Percentiles rank a stretch among this genome's conserved stretches.
Conservation (phyloP, 2,888 invertebrate species). For the Tachystola acroxantha region DNA sequence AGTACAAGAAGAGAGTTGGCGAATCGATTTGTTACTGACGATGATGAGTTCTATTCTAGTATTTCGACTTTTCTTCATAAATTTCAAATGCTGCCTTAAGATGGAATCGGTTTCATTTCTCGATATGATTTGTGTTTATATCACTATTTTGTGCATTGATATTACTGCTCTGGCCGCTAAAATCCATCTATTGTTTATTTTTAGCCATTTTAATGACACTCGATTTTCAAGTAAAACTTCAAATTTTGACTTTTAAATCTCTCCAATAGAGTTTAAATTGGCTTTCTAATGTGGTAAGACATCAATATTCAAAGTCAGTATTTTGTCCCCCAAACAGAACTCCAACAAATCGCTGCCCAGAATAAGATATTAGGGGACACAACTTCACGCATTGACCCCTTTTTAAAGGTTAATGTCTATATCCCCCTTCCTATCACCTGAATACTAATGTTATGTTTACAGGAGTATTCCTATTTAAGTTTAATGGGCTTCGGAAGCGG, state of each 20-base stretch:
- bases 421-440: slow-evolving; percentile 52
- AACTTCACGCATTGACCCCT: slow-evolving; percentile 74
- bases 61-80: no score
- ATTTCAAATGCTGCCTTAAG: no score
- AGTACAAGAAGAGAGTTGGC: slow-evolving; percentile 27
- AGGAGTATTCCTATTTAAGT: slow-evolving; percentile 25
- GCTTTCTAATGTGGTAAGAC: slow-evolving; percentile 35
- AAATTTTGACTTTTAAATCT: background rate
- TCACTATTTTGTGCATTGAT: no score
- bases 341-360: slow-evolving; percentile 55
- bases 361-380: slow-evolving; percentile 71
- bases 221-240: no score
- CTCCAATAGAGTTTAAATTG: slow-evolving; percentile 25
- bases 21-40: slow-evolving; percentile 21
- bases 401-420: slow-evolving; percentile 73
- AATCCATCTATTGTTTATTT: no score
- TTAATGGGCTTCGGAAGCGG: slow-evolving; percentile 17
- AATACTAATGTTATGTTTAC: slow-evolving; percentile 56
- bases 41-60: background rate
- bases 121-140: no score
- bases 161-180: no score
- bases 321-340: slow-evolving; percentile 49
- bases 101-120: no score
- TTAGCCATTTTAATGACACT: no score
- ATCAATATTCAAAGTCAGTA: slow-evolving; percentile 67